These are phyloP conservation scores for Lophura nycthemera DNA, from an alignment of 2,113 vertebrate species.

Conservation along the genomic window DNA sequence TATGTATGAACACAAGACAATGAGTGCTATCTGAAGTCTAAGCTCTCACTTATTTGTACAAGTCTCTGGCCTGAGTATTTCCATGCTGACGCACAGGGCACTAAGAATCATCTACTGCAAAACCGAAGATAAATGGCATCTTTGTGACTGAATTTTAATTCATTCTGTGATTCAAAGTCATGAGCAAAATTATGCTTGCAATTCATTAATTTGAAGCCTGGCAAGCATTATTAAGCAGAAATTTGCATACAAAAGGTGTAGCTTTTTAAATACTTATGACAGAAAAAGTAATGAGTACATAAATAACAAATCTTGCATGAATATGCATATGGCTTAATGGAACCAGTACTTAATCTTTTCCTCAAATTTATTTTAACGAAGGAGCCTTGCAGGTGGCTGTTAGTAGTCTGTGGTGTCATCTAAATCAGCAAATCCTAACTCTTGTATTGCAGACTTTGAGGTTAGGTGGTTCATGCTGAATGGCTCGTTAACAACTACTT, in stretches of 20 bases:
- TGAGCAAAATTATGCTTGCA: slow-evolving; percentile 59
- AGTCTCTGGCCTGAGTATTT: slow-evolving; percentile 33
- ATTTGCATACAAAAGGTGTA: slow-evolving; percentile 72
- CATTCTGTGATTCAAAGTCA: slow-evolving; percentile 63
- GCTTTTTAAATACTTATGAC: slow-evolving; percentile 71
- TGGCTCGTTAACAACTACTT: not conserved
- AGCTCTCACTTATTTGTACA: slow-evolving; percentile 19
- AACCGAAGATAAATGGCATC: slow-evolving; percentile 63
- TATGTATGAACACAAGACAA: not conserved
- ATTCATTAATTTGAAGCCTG: slow-evolving; percentile 69
- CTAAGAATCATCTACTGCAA: slow-evolving; percentile 28
- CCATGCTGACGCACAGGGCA: not conserved
- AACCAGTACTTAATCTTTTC: slow-evolving; percentile 52
- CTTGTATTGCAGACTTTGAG: not conserved
- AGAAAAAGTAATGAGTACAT: slow-evolving; percentile 65
- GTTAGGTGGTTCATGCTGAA: not conserved
- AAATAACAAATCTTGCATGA: slow-evolving; percentile 63
- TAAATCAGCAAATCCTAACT: slow-evolving; percentile 17
- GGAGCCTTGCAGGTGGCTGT: slow-evolving; percentile 33
- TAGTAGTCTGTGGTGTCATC: not conserved
- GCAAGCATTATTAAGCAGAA: slow-evolving; percentile 67
- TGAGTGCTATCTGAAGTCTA: not conserved
- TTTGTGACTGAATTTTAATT: slow-evolving; percentile 67
- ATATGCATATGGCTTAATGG: slow-evolving; percentile 67
- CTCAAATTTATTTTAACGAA: slow-evolving; percentile 13